phyloP scores from a whole-genome alignment of 2,113 vertebrate genomes.

The Eclectus roratus region DNA sequence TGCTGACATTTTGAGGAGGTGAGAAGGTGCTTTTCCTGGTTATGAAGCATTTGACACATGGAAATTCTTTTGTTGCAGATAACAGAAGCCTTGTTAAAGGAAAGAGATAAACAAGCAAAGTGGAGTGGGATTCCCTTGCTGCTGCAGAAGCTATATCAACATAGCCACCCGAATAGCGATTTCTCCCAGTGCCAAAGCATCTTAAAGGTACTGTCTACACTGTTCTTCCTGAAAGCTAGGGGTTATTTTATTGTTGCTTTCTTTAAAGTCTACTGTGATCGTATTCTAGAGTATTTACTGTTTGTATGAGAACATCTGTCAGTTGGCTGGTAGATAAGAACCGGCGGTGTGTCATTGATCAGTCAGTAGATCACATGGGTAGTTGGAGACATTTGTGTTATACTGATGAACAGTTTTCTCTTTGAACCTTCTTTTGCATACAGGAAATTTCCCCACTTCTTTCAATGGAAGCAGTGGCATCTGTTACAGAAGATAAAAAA shows the following conservation, averaged over 20 bases:
- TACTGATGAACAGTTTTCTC: background rate
- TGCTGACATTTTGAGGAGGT: background rate
- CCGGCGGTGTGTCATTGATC: background rate
- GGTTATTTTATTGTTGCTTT: background rate
- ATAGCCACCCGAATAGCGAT: conserved; percentile 94
- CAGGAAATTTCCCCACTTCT: conserved; percentile 95
- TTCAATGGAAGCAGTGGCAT: conserved; percentile 97
- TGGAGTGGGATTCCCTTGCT: conserved; percentile 95
- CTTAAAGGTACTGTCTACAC: conserved; percentile 83
- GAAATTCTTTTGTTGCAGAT: conserved; percentile 74
- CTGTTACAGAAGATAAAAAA: conserved; percentile 95
- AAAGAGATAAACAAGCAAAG: conserved; percentile 91
- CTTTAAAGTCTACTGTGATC: background rate
- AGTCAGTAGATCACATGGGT: background rate
- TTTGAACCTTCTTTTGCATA: background rate
- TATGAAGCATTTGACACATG: background rate
- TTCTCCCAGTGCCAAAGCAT: conserved; percentile 90
- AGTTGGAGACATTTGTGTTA: background rate
- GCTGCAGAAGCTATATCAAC: conserved; percentile 88
- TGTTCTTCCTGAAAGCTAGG: background rate
- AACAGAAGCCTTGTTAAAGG: conserved; percentile 86
- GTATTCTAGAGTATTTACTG: background rate
- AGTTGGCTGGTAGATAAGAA: background rate
- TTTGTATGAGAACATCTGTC: background rate
- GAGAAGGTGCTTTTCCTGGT: background rate